A percentile compares a stretch with the other conserved stretches of the same genome.
Conservation (phyloP, 2,797 vertebrate genomes). For the Muscicapa comitata region DNA sequence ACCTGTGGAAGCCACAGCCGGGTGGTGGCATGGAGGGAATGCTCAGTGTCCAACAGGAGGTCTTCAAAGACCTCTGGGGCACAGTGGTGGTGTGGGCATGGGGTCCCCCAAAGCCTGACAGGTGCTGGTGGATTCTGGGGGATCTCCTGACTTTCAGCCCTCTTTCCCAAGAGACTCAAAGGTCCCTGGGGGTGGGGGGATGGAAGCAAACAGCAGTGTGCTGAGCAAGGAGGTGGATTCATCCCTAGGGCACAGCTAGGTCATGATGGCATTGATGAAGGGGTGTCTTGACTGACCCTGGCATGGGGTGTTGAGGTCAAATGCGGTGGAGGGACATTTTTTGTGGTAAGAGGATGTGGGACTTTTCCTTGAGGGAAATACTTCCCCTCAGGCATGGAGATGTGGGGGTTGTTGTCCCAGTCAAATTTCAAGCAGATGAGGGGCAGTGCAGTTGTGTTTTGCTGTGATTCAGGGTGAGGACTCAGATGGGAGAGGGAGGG, state of each 20-base stretch:
- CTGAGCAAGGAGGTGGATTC: conserved; percentile 80
- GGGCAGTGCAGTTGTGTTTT: neutral
- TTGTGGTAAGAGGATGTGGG: fast-evolving
- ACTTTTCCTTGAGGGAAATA: neutral
- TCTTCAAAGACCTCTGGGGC: conserved; percentile 75
- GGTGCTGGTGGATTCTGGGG: too few relatives aligned
- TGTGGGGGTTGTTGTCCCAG: conserved; percentile 75
- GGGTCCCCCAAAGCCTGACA: neutral
- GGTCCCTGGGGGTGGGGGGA: conserved; percentile 73
- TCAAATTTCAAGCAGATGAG: conserved; percentile 70
- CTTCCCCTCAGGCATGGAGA: conserved; percentile 75
- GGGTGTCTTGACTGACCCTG: conserved; percentile 64
- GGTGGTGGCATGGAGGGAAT: conserved; percentile 80
- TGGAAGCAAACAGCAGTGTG: conserved; percentile 78
- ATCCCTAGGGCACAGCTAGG: conserved; percentile 78
- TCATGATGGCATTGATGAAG: conserved; percentile 79
- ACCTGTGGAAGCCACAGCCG: conserved; percentile 83
- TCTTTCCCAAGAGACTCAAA: conserved; percentile 81
- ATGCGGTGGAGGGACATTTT: neutral
- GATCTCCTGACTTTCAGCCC: conserved; percentile 71
- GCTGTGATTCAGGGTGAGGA: conserved; percentile 75
- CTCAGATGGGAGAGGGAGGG: neutral
- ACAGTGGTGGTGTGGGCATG: fast-evolving
- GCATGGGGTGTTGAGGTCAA: neutral
- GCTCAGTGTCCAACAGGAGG: conserved; percentile 77